phyloP scores from a whole-genome alignment of 1,140 invertebrate genomes.

The Augochlora pura region DNA sequence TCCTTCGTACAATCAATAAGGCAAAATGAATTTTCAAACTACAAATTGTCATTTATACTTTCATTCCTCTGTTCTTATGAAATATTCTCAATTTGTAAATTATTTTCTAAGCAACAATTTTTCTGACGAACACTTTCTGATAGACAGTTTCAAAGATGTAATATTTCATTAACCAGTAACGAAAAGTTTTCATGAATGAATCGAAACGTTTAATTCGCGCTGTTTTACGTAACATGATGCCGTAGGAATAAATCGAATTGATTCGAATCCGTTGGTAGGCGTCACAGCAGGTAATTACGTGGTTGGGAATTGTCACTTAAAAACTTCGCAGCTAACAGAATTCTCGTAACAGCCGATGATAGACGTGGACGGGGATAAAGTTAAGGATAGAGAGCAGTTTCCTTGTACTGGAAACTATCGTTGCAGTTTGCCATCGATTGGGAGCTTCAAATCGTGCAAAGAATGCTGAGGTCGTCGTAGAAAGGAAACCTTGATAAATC shows the following conservation, averaged over 20 bases:
- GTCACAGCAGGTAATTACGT: slow-evolving; percentile 68
- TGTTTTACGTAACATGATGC: too few relatives aligned
- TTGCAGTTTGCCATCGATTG: slow-evolving; percentile 38
- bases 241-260: neutral
- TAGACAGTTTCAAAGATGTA: too few relatives aligned
- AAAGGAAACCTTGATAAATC: slow-evolving; percentile 54
- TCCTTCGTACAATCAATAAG: too few relatives aligned
- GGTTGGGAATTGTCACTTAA: slow-evolving; percentile 66
- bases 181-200: too few relatives aligned
- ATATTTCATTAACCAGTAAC: too few relatives aligned
- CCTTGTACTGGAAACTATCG: slow-evolving; percentile 43
- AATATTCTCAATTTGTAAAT: too few relatives aligned
- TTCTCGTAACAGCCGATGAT: slow-evolving; percentile 64
- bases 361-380: slow-evolving; percentile 20
- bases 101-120: too few relatives aligned
- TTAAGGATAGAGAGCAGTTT: slow-evolving; percentile 44
- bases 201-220: too few relatives aligned
- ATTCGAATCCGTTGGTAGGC: neutral
- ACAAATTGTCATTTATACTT: too few relatives aligned
- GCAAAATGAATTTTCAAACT: too few relatives aligned
- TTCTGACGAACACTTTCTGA: too few relatives aligned
- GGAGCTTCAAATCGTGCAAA: slow-evolving; percentile 54
- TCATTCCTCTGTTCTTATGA: too few relatives aligned
- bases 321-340: slow-evolving; percentile 70
- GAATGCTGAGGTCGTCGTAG: slow-evolving; percentile 43